Percentiles rank a stretch among this genome's conserved stretches.
These are phyloP conservation scores for Lasiurus cinereus DNA, from an alignment of 2,113 vertebrate species.

Conservation along the genomic window DNA sequence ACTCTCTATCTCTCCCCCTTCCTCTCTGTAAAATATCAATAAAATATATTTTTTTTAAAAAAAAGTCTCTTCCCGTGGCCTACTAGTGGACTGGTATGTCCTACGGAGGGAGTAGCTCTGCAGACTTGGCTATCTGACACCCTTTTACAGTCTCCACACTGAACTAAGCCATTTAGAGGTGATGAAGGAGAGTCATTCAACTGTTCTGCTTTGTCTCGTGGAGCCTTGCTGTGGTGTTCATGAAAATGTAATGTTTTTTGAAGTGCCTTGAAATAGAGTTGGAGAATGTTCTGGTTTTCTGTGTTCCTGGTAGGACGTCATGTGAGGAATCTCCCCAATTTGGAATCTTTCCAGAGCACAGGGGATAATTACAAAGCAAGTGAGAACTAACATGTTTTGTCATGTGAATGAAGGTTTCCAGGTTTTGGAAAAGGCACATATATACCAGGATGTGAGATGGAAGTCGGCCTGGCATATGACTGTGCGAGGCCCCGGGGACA, in stretches of 20 bases:
- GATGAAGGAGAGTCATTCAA: too few species aligned
- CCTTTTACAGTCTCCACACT: too few species aligned
- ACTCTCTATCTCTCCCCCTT: too few species aligned
- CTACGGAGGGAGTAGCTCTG: accelerated
- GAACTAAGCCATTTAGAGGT: background rate
- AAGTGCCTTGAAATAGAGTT: constrained; percentile 70
- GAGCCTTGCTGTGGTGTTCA: background rate
- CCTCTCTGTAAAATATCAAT: too few species aligned
- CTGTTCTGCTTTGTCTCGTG: background rate
- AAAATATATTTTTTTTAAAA: too few species aligned
- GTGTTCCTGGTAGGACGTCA: background rate
- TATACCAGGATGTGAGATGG: background rate
- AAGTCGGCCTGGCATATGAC: accelerated
- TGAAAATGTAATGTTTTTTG: background rate
- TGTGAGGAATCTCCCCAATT: background rate
- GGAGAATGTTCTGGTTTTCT: background rate
- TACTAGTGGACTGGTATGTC: too few species aligned
- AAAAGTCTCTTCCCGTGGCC: background rate
- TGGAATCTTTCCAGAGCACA: background rate
- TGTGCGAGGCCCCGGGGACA: background rate
- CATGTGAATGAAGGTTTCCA: background rate
- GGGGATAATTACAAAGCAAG: background rate
- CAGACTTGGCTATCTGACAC: background rate
- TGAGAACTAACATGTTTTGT: background rate
- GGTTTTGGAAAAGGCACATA: background rate